These are phyloP conservation scores for Stegostoma tigrinum DNA, from an alignment of 2,113 vertebrate genomes.

Conservation along the genomic window DNA sequence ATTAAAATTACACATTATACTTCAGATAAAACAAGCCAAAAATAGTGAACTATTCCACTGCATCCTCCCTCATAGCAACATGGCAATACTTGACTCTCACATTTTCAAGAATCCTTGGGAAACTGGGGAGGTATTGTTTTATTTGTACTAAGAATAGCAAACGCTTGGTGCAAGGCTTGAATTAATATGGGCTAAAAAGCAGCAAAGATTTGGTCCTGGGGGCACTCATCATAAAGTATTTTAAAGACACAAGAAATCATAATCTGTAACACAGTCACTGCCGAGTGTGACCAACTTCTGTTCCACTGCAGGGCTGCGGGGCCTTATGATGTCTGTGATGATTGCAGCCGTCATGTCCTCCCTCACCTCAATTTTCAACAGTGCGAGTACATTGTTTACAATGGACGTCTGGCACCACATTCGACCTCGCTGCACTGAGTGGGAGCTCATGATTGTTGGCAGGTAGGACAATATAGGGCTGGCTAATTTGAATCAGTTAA, in stretches of 20 bases:
- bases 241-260: neutral
- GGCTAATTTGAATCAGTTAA: neutral
- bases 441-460: conserved; percentile 94
- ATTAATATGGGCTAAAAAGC: neutral
- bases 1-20: neutral
- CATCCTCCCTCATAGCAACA: neutral
- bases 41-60: neutral
- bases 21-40: neutral
- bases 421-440: conserved; percentile 69
- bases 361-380: conserved; percentile 97
- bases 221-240: neutral
- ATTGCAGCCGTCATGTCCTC: conserved; percentile 97
- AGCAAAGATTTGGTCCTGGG: neutral
- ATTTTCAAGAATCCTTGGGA: neutral
- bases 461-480: conserved; percentile 55
- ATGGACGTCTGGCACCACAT: conserved; percentile 86
- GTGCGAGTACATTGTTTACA: conserved; percentile 92
- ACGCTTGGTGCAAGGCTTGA: neutral
- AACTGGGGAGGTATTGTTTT: neutral
- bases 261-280: neutral
- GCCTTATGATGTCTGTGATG: conserved; percentile 97
- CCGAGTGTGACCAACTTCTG: neutral
- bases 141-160: neutral
- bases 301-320: conserved; percentile 60
- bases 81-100: neutral